Evolutionary conservation across 1,140 invertebrate genomes (phyloP).

Genomic region (Dinoponera quadriceps): DNA sequence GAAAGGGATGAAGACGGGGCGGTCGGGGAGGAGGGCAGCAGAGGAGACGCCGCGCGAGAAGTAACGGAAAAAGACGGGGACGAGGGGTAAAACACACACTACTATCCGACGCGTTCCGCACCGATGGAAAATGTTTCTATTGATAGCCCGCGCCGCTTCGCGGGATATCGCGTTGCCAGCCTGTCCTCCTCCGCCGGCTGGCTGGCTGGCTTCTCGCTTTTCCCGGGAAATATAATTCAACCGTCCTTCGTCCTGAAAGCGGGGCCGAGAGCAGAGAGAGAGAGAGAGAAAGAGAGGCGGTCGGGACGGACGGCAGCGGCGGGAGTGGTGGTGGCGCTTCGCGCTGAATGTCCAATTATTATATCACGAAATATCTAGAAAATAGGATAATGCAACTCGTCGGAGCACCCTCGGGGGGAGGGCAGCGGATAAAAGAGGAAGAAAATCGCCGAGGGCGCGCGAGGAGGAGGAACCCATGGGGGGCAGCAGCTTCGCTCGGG

Average conservation of each 20-base stretch:
- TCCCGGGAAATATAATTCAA: constrained; percentile 73
- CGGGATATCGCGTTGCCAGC: constrained; percentile 18
- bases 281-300: too few relatives aligned
- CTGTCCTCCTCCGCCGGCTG: constrained; percentile 35
- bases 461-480: constrained; percentile 4
- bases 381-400: constrained; percentile 79
- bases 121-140: constrained; percentile 75
- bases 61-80: constrained; percentile 5
- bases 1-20: constrained; percentile 19
- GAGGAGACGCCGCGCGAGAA: constrained; percentile 15
- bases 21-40: constrained; percentile 9
- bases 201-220: constrained; percentile 60
- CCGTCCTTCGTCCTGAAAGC: constrained; percentile 68
- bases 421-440: constrained; percentile 60
- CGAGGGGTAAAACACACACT: constrained; percentile 63
- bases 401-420: background rate
- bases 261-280: constrained; percentile 56
- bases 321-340: constrained; percentile 55
- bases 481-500: background rate
- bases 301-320: constrained; percentile 24
- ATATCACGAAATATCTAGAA: constrained; percentile 80
- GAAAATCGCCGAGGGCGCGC: constrained; percentile 35
- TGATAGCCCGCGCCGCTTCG: constrained; percentile 59
- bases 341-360: constrained; percentile 82
- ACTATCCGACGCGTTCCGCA: constrained; percentile 68